Conservation (phyloP, 2,888 invertebrate genomes). For the Gari tellinella region DNA sequence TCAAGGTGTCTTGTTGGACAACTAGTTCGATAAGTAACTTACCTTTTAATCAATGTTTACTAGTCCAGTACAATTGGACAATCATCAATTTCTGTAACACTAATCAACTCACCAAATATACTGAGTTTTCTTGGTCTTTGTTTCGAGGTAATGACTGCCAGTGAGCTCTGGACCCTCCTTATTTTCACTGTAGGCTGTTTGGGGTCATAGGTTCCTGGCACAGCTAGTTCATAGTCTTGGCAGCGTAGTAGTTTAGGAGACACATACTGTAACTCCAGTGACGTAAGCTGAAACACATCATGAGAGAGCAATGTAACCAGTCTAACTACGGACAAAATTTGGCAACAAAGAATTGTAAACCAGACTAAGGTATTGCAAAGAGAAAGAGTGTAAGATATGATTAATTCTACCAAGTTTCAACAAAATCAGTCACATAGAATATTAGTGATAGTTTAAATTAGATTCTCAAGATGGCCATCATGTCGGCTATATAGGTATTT, state of each 20-base stretch:
- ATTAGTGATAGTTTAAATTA: no score
- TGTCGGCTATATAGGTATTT: no score
- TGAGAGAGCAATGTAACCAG: background rate
- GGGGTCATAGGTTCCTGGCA: constrained; percentile 99
- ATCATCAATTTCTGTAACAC: background rate
- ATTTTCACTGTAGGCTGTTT: constrained; percentile 91
- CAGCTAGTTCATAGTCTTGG: constrained; percentile 96
- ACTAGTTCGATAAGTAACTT: no score
- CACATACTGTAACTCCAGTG: constrained; percentile 91
- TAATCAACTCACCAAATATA: constrained; percentile 88
- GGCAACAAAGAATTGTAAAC: no score
- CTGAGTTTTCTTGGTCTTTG: constrained; percentile 98
- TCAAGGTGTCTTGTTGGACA: no score
- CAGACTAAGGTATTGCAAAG: no score
- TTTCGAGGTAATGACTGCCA: constrained; percentile 98
- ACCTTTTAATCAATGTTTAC: no score
- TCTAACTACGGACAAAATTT: no score
- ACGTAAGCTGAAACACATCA: constrained; percentile 80
- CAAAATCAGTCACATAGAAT: no score
- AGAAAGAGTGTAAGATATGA: no score
- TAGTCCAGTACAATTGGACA: background rate
- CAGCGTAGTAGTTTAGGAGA: constrained; percentile 95
- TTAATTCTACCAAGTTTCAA: no score
- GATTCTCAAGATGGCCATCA: no score
- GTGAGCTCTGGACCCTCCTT: constrained; percentile 94